Base-by-base conservation (phyloP, 2,113 vertebrate genomes). In the Rhabdornis inornatus region DNA sequence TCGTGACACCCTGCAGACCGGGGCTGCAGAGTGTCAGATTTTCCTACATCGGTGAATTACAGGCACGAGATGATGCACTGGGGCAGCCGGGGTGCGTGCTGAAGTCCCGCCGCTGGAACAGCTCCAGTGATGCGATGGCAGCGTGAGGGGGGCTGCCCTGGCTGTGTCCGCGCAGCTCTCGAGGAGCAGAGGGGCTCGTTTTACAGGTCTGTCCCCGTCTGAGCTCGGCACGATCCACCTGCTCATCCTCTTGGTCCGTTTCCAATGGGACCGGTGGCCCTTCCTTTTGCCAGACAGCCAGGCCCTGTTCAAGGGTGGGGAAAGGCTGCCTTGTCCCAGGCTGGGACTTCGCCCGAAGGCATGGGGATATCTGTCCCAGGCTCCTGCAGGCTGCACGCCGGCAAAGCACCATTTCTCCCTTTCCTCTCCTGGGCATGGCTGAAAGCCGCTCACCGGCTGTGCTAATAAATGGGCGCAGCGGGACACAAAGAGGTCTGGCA, bases 401-500 rank as follows among this genome's bases (percentile, higher is more conserved):
- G 40, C 31, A 16, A 44, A 61, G 50, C 60, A 35, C 60, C 44
- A 6, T 35, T 42, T 50, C 39, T 61, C 15, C 47, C 37, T 53
- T 35, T 63, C 18, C 49, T 44, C 61, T 47, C 47, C 72, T 0
- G 39, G 50, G 22, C 14, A 0, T 59, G 95, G 95, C 93, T 39
- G 42, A 89, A 9, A 81, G 87, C 89, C 64, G 0, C 81, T 66
- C 81, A 9, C 94, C 9, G 64, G 77, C 87, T 59, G 96, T 17
- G 87, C 76, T 70, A 42, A 92, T 91, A 92, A 96, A 94, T 8
- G 83, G 60, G 60, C 72, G 0, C 95, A 77, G 90, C 10, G 3
- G 96, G 96, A 87, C 56, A 3, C 65, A 66, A 75, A 89, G 33
- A 84, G 95, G 11, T 35, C 84, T 96, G 95, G 95, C 96, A 91